A percentile compares a stretch with the other conserved stretches of the same genome.
These are phyloP conservation scores for Amazona vittata DNA, from an alignment of 2,113 vertebrate genomes.

Conservation along the genomic window DNA sequence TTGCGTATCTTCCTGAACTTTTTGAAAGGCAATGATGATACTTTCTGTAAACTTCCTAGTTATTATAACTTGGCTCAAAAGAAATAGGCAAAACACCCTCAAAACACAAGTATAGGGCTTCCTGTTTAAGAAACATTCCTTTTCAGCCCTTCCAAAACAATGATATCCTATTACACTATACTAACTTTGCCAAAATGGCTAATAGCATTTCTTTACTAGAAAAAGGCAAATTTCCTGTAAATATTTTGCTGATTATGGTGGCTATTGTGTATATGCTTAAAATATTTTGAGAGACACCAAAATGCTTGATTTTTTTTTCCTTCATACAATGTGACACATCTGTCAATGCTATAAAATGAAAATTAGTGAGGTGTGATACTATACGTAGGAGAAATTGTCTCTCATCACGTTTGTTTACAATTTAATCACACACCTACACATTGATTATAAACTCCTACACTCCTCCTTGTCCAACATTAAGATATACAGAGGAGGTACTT, in stretches of 20 bases:
- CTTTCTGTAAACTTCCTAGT: neutral
- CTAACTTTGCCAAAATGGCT: neutral
- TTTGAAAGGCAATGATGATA: neutral
- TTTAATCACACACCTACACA: neutral
- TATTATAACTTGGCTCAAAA: neutral
- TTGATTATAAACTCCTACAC: neutral
- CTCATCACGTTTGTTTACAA: neutral
- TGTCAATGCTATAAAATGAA: neutral
- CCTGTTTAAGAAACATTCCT: neutral
- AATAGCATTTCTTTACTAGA: neutral
- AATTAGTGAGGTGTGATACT: neutral
- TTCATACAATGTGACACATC: neutral
- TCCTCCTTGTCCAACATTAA: neutral
- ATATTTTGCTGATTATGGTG: neutral
- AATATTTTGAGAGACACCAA: neutral
- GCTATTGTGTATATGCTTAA: neutral
- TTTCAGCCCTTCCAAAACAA: neutral
- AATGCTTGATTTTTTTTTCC: neutral
- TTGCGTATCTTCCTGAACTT: neutral
- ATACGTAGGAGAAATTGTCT: neutral
- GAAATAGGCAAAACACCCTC: neutral
- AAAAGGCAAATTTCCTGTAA: neutral
- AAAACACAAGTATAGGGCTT: neutral
- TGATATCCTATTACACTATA: neutral
- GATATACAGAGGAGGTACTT: neutral